These are phyloP conservation scores for Desoria tigrina DNA, from an alignment of 2,888 invertebrate genomes.

Conservation along the genomic window DNA sequence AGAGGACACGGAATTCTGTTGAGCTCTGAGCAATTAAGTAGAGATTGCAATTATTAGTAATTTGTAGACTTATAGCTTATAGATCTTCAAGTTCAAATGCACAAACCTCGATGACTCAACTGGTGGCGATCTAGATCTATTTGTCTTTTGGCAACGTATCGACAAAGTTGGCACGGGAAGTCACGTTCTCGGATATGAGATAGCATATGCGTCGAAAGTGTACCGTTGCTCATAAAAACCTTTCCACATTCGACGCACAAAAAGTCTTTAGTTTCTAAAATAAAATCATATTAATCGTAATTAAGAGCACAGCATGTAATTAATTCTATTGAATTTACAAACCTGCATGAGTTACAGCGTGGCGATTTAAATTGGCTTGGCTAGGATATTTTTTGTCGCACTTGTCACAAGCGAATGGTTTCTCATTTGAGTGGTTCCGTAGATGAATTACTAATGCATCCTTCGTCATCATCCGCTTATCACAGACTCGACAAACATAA, in stretches of 20 bases:
- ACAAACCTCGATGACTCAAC: neutral
- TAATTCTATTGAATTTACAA: no score
- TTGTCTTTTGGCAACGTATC: neutral
- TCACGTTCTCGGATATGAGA: conserved; percentile 4
- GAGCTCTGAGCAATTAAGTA: neutral
- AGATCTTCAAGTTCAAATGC: neutral
- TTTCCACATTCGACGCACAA: conserved; percentile 13
- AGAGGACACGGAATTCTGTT: neutral
- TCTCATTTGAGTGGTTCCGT: neutral
- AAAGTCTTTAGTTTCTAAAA: neutral
- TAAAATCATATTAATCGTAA: no score
- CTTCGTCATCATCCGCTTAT: neutral
- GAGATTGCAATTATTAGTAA: neutral
- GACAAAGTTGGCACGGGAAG: neutral
- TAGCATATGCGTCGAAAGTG: neutral
- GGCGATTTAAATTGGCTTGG: neutral
- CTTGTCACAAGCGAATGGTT: conserved; percentile 8
- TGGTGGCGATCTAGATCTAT: conserved; percentile 7
- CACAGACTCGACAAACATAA: neutral
- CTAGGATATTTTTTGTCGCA: conserved; percentile 14
- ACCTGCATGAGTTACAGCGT: conserved; percentile 1
- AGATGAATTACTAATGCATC: conserved; percentile 1
- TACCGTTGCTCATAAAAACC: neutral
- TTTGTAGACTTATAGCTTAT: neutral
- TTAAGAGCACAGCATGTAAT: no score